Percentiles rank a stretch among this genome's conserved stretches.
These are phyloP conservation scores for Crotalus horridus DNA, from an alignment of 2,113 vertebrate genomes.

Conservation along the genomic window DNA sequence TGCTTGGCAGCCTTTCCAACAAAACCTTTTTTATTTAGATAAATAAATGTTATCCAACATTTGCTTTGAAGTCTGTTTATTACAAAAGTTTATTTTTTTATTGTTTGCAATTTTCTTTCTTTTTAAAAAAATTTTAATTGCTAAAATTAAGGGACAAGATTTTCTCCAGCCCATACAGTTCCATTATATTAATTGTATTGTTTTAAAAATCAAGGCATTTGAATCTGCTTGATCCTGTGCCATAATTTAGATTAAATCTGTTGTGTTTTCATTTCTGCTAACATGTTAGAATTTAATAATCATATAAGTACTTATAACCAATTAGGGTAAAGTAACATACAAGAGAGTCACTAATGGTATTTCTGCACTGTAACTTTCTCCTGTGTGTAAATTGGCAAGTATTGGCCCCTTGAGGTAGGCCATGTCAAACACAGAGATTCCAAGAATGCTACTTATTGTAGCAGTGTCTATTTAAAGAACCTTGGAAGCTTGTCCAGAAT, in stretches of 20 bases:
- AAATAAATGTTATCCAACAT: neutral
- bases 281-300: neutral
- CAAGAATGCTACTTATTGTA: neutral
- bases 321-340: neutral
- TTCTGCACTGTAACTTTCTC: neutral
- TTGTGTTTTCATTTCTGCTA: neutral
- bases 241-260: neutral
- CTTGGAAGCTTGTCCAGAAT: neutral
- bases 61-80: neutral
- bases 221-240: neutral
- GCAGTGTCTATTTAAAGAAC: neutral
- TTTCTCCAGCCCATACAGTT: neutral
- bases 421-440: neutral
- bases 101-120: neutral
- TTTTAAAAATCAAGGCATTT: neutral
- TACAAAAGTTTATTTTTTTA: neutral
- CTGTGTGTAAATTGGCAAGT: neutral
- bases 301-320: neutral
- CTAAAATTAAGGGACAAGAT: neutral
- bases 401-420: neutral
- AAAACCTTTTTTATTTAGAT: neutral
- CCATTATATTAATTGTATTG: neutral
- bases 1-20: neutral
- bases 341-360: neutral
- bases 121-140: neutral